Percentiles rank a stretch among this genome's conserved stretches.
These are phyloP conservation scores for Tetrao urogallus DNA, from an alignment of 2,113 vertebrate species.

Conservation along the genomic window DNA sequence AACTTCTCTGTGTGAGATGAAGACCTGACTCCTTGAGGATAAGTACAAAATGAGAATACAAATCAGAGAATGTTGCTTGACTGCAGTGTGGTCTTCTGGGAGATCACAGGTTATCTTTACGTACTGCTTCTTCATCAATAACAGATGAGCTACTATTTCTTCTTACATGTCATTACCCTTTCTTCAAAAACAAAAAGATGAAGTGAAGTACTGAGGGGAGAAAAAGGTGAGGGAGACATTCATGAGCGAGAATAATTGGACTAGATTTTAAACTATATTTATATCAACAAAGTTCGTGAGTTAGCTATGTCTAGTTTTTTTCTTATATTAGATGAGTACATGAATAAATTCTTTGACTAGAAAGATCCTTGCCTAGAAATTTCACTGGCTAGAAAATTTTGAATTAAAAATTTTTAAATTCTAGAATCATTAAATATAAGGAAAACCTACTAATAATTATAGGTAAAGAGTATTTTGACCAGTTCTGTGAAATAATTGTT, in stretches of 20 bases:
- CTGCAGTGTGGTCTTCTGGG: constrained; percentile 32
- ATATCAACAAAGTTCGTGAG: background rate
- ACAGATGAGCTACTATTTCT: constrained; percentile 70
- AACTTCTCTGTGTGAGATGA: constrained; percentile 30
- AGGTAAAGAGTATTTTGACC: background rate
- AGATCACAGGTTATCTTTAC: constrained; percentile 55
- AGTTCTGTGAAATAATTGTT: background rate
- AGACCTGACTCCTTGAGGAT: constrained; percentile 39
- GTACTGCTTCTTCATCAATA: constrained; percentile 66
- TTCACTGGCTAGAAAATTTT: background rate
- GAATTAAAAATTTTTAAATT: background rate
- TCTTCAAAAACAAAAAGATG: constrained; percentile 53
- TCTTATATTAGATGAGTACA: background rate
- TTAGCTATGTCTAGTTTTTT: background rate
- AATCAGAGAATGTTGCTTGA: constrained; percentile 54
- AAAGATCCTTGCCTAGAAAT: background rate
- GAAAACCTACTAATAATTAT: background rate
- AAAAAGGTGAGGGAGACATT: constrained; percentile 14
- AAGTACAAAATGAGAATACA: constrained; percentile 54
- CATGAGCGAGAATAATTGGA: constrained; percentile 20
- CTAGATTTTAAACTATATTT: background rate
- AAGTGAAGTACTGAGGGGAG: background rate
- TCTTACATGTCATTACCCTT: constrained; percentile 56
- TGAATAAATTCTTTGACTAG: background rate
- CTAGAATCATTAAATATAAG: background rate